Conservation (phyloP, 2,888 invertebrate species). For the Harmothoe impar region DNA sequence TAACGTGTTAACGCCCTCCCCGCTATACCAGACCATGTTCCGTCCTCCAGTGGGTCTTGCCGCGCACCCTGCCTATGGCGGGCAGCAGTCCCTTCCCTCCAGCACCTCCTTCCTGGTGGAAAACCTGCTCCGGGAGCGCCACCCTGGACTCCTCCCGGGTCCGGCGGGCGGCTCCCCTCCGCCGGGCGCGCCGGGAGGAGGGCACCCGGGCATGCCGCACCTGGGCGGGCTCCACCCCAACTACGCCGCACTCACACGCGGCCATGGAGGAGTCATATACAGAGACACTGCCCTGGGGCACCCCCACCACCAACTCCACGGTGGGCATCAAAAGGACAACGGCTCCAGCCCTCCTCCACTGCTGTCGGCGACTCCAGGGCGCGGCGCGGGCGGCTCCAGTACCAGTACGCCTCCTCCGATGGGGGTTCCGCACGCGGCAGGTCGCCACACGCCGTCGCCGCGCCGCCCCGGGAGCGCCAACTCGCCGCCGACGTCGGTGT, state of each 20-base stretch:
- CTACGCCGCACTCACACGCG: background rate
- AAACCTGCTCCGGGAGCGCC: conserved; percentile 76
- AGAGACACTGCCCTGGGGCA: background rate
- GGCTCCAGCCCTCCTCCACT: background rate
- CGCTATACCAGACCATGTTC: conserved; percentile 79
- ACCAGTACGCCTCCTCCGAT: background rate
- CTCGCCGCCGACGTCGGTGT: background rate
- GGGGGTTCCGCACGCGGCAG: background rate
- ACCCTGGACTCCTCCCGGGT: background rate
- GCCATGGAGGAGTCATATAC: background rate
- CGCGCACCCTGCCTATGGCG: conserved; percentile 37
- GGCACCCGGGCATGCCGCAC: background rate
- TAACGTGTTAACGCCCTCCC: conserved; percentile 78
- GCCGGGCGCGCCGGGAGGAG: background rate
- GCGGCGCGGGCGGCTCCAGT: background rate
- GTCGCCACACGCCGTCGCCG: conserved; percentile 24
- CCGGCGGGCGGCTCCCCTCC: background rate
- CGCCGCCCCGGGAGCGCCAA: background rate
- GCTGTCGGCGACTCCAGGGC: background rate
- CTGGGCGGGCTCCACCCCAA: background rate
- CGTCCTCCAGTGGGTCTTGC: conserved; percentile 69
- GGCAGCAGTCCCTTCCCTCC: conserved; percentile 11
- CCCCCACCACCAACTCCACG: background rate
- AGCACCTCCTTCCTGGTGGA: conserved; percentile 79
- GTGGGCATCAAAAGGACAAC: background rate